Evolutionary conservation across 2,888 invertebrate species (phyloP).

Genomic region (Macroteleia sp.): DNA sequence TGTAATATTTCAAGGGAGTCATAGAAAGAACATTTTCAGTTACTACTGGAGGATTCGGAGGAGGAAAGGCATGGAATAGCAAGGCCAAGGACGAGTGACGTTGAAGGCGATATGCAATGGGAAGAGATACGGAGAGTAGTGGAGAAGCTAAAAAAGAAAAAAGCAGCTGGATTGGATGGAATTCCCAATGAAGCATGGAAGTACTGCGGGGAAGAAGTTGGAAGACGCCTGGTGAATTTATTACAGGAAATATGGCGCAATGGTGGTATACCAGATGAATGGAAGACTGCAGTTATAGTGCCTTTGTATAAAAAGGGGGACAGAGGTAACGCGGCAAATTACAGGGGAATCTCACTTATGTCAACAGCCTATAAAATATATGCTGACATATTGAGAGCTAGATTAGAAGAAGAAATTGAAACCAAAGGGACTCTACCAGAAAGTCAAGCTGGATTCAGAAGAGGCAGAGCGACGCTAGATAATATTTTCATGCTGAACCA

Average conservation of each 20-base stretch:
- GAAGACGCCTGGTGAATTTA: neutral
- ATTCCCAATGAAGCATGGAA: neutral
- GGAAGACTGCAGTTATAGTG: neutral
- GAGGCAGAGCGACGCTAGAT: neutral
- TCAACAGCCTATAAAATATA: neutral
- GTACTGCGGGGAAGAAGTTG: neutral
- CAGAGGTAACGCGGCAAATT: neutral
- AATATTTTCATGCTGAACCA: neutral
- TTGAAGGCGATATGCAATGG: no score
- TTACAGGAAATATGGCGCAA: neutral
- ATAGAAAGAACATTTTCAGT: no score
- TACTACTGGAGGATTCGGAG: no score
- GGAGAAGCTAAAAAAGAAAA: neutral
- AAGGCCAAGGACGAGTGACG: no score
- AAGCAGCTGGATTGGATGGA: neutral
- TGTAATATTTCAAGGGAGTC: no score
- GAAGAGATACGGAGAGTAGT: neutral
- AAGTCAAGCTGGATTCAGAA: neutral
- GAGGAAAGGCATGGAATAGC: no score
- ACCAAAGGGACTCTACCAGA: neutral
- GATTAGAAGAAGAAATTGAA: neutral
- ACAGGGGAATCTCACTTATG: neutral
- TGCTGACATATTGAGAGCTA: neutral
- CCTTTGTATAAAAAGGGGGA: neutral
- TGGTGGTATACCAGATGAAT: neutral